These are phyloP conservation scores for Epiperipatus broadwayi DNA, from an alignment of 2,888 invertebrate species.

Conservation along the genomic window DNA sequence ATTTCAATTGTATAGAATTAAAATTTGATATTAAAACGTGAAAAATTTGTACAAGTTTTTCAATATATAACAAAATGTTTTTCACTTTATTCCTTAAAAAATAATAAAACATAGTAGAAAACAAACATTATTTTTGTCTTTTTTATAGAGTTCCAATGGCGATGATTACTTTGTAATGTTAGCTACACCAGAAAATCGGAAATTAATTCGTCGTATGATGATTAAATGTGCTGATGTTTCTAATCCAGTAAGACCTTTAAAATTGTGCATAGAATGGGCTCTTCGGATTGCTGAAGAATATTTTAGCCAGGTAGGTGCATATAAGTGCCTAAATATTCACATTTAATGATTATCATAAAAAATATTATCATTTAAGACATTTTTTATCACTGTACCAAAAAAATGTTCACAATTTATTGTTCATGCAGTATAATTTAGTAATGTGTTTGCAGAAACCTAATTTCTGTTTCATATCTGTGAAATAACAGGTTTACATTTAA, in stretches of 20 bases:
- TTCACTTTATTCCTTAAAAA: no score
- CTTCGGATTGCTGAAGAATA: slow-evolving; percentile 90
- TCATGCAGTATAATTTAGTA: background rate
- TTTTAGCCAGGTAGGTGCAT: slow-evolving; percentile 54
- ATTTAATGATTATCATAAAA: slow-evolving; percentile 14
- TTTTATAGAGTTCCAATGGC: no score
- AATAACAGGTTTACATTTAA: no score
- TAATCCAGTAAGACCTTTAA: slow-evolving; percentile 75
- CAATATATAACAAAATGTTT: no score
- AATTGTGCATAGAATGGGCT: slow-evolving; percentile 65
- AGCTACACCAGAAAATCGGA: slow-evolving; percentile 54
- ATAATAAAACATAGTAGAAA: no score
- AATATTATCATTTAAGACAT: slow-evolving; percentile 9
- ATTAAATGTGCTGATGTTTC: slow-evolving; percentile 97
- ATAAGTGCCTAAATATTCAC: slow-evolving; percentile 5
- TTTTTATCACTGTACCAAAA: slow-evolving; percentile 12
- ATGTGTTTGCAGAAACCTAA: no score
- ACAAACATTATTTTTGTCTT: no score
- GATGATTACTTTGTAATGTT: no score
- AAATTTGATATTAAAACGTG: no score
- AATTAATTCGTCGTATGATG: slow-evolving; percentile 78
- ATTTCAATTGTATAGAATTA: no score
- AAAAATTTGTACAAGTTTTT: no score
- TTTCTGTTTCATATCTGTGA: no score
- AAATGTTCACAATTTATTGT: background rate